Evolutionary conservation across 2,113 vertebrate genomes (phyloP), one percentile per base, ranked within the genome.

Genomic region (Engystomops pustulosus): DNA sequence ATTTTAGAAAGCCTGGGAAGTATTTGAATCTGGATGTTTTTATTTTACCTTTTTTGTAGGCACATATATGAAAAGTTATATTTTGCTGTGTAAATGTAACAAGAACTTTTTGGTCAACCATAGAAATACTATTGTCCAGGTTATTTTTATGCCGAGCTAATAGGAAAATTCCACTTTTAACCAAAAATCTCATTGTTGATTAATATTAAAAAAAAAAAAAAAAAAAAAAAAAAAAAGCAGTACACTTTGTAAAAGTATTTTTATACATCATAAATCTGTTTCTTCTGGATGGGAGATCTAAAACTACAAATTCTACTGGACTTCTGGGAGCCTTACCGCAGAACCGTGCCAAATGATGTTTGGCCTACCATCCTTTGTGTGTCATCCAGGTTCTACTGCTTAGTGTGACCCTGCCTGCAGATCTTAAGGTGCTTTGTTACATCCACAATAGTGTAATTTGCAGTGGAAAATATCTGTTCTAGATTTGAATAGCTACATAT

Each of bases 1-100:
- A n/a, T 67, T 82, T 82, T 38, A 72, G 69, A 72, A 70, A 60
- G 44, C 25, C 34, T 38, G 12, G 30, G 44, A 25, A 67, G 2
- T 12, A 47, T 65, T 1, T 3, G 60, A 58, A 41, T 45, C 69
- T 25, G 27, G 27, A 60, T 44, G 17, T 45, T 80, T 80, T 68
- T 4, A 47, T 38, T 11, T 12, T 25, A 51, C 44, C 34, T 60
- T 25, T 23, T 47, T 47, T 51, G n/a, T 44, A 58, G 49, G 18
- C 49, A 41, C 34, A 20, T 30, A 6, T 58, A 27, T 53, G 60
- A 23, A 36, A 9, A 20, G n/a, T n/a, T n/a, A n/a, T 36, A 30
- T 45, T 55, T 70, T 15, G 1, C 14, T 27, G 17, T 49, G 47
- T 41, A 41, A 41, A 41, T 6, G 5, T 41, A 41, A 41, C 10